Conservation (phyloP, 2,113 vertebrate species). For the Scopus umbretta region DNA sequence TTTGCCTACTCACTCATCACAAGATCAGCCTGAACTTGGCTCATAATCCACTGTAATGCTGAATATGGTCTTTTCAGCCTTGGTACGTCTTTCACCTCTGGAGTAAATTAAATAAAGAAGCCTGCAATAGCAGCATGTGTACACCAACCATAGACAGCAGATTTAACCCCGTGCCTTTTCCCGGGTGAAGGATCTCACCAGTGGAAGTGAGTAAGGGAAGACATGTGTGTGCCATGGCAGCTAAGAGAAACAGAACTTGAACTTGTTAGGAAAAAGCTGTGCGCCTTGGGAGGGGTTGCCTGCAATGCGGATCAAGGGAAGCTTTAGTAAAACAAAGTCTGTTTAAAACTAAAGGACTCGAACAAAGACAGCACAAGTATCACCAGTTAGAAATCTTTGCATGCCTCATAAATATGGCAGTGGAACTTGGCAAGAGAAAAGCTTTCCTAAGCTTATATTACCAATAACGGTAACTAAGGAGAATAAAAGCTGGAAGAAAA, state of each 20-base stretch:
- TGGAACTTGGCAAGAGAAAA: background rate
- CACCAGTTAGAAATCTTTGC: background rate
- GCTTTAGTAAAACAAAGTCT: background rate
- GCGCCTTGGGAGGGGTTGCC: background rate
- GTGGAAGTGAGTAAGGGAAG: background rate
- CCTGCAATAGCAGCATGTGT: background rate
- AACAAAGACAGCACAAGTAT: background rate
- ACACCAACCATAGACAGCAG: background rate
- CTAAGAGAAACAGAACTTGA: background rate
- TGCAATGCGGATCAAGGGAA: background rate
- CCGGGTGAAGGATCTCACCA: background rate
- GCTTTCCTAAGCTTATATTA: background rate
- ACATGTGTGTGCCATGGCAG: background rate
- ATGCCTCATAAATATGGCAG: background rate
- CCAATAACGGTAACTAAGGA: background rate
- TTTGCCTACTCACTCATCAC: slow-evolving; percentile 40
- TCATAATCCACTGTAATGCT: background rate
- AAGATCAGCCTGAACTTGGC: slow-evolving; percentile 6
- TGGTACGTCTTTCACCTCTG: background rate
- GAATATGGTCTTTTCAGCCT: background rate
- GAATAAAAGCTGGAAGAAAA: background rate
- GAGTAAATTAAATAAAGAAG: background rate
- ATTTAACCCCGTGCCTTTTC: background rate
- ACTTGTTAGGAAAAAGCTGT: fast-evolving
- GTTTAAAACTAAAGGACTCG: background rate